Evolutionary conservation across 2,797 vertebrate genomes (phyloP).

Genomic region (Natrix natrix): DNA sequence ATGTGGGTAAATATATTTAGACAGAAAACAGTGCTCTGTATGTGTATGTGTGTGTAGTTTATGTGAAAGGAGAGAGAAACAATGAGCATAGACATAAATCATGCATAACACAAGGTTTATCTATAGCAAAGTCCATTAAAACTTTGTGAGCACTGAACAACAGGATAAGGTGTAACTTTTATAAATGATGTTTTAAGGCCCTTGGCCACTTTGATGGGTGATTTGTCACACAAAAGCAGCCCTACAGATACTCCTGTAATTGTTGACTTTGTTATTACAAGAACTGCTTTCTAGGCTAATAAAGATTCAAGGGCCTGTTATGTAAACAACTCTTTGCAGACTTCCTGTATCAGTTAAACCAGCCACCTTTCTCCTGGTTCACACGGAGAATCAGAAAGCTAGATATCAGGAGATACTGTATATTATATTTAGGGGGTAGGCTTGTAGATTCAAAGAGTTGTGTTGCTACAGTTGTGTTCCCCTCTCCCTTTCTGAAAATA

Average conservation of each 20-base stretch:
- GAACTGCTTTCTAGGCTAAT: neutral
- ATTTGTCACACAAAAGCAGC: neutral
- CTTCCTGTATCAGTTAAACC: neutral
- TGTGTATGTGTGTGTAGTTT: neutral
- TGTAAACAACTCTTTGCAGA: neutral
- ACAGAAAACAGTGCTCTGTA: neutral
- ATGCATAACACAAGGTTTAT: neutral
- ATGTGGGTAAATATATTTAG: neutral
- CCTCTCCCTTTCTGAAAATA: neutral
- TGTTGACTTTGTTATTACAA: neutral
- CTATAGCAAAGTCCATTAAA: neutral
- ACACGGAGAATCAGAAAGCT: neutral
- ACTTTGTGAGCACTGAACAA: neutral
- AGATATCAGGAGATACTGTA: neutral
- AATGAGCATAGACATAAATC: neutral
- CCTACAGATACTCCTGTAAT: neutral
- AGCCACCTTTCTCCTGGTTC: neutral
- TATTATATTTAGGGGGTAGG: neutral
- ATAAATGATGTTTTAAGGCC: neutral
- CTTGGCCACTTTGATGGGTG: neutral
- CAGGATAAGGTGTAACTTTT: neutral
- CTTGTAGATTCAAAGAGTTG: neutral
- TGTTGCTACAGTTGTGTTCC: neutral
- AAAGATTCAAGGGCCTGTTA: neutral
- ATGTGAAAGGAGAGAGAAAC: neutral